A percentile compares a stretch with the other conserved stretches of the same genome.
Conservation (phyloP, 2,888 invertebrate genomes). For the Anagyrus pseudococci region DNA sequence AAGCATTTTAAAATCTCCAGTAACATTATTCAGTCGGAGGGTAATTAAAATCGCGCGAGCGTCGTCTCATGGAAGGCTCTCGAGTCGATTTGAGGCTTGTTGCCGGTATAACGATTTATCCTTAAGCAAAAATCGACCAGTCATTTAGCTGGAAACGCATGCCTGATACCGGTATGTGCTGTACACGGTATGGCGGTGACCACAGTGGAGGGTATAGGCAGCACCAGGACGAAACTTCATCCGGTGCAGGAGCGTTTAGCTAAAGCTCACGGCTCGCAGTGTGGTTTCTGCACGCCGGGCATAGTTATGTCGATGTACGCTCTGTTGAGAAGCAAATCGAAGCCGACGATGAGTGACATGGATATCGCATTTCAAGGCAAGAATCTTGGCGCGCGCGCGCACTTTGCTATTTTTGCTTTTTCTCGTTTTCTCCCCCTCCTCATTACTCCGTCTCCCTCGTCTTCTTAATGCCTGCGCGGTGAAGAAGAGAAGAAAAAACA, state of each 20-base stretch:
- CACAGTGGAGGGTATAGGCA: slow-evolving; percentile 90
- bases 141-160: slow-evolving; percentile 84
- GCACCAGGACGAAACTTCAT: slow-evolving; percentile 75
- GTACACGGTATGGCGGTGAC: slow-evolving; percentile 86
- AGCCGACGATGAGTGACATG: slow-evolving; percentile 75
- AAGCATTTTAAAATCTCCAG: too few species aligned
- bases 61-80: too few species aligned
- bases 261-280: slow-evolving; percentile 88
- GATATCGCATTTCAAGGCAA: slow-evolving; percentile 80
- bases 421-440: too few species aligned
- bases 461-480: too few species aligned
- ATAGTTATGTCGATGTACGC: slow-evolving; percentile 96
- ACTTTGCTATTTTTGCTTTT: not conserved
- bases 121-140: slow-evolving; percentile 56
- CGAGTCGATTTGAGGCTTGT: too few species aligned
- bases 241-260: slow-evolving; percentile 85
- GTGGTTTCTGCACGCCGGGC: slow-evolving; percentile 92
- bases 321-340: slow-evolving; percentile 73
- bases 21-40: too few species aligned
- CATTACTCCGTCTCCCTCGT: too few species aligned
- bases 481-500: too few species aligned
- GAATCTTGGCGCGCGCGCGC: not conserved
- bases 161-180: slow-evolving; percentile 81
- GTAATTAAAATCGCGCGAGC: too few species aligned
- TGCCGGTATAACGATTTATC: not conserved